Base-by-base conservation (phyloP, 1,140 invertebrate genomes). In the Ericerus pela region DNA sequence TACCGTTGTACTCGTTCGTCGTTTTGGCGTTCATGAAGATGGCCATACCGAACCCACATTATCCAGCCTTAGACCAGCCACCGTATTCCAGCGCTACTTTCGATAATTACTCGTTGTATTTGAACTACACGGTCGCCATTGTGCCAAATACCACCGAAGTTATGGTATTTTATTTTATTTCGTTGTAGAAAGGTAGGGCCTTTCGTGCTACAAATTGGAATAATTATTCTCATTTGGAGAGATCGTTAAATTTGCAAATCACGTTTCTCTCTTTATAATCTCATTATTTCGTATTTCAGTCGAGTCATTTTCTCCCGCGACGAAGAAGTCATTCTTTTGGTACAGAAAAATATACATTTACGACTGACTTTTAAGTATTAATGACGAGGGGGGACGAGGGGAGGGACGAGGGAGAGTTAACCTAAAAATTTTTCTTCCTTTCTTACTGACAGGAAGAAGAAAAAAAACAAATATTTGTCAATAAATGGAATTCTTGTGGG, bases 11-110 rank as follows among this genome's bases (percentile, higher is more conserved):
- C 63, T 83, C 79, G 11, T 68, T 86, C 53, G 76, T 78, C 14
- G 76, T 83, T 54, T 69, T 85, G 54, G 83, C 83, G 61, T 72
- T 84, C 55, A 72, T 84, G 27, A 84, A 83, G 66, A 73, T 81
- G 60, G 67, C 80, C 56, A 76, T 82, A 63, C 81, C 81, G 20
- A 82, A 82, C 68, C 81, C 81, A 52, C 81, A 82, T 69, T 83
- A 82, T 68, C 81, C 80, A 1, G 76, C 76, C 61, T 78, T 83
- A 59, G 71, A 68, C 33, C 76, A 73, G 29, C 76, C 76, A 22
- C 73, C 74, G 51, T 75, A 73, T 30, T 55, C 57, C n/a, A 27
- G 53, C 1, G 72, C 78, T 53, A 70, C 73, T 6, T 78, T 80
- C 57, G 73, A 79, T 57, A 72, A 76, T 64, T 78, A 78, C 60